Evolutionary conservation across 2,888 invertebrate genomes (phyloP).

Genomic region (Megalurothrips usitatus): DNA sequence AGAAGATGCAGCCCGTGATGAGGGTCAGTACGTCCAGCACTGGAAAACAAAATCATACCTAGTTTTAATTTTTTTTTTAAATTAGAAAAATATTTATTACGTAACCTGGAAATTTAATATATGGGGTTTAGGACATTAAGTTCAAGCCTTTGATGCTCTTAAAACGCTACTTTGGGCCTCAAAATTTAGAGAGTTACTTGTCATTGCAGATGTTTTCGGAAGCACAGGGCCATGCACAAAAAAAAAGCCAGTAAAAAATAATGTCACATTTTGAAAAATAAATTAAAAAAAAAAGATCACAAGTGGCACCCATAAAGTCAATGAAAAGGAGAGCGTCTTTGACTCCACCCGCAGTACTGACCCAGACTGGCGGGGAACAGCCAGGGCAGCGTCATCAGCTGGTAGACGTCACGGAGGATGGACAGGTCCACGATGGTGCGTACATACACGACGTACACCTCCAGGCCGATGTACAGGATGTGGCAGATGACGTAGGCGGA

Average conservation of each 20-base stretch:
- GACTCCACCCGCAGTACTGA: neutral
- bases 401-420: neutral
- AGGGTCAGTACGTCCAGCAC: neutral
- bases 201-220: neutral
- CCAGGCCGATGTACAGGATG: neutral
- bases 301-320: neutral
- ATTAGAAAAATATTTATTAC: neutral
- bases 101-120: neutral
- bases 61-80: neutral
- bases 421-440: slow-evolving; percentile 6
- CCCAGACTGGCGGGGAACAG: neutral
- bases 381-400: neutral
- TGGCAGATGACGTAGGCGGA: neutral
- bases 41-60: neutral
- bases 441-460: neutral
- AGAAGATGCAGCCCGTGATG: neutral
- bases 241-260: neutral
- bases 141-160: no score
- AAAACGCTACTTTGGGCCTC: neutral
- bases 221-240: no score
- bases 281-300: neutral
- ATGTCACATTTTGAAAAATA: neutral
- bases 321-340: neutral
- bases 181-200: neutral
- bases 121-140: no score